A percentile compares a stretch with the other conserved stretches of the same genome.
Conservation (phyloP, 2,888 invertebrate genomes). For the Erebia ligea region DNA sequence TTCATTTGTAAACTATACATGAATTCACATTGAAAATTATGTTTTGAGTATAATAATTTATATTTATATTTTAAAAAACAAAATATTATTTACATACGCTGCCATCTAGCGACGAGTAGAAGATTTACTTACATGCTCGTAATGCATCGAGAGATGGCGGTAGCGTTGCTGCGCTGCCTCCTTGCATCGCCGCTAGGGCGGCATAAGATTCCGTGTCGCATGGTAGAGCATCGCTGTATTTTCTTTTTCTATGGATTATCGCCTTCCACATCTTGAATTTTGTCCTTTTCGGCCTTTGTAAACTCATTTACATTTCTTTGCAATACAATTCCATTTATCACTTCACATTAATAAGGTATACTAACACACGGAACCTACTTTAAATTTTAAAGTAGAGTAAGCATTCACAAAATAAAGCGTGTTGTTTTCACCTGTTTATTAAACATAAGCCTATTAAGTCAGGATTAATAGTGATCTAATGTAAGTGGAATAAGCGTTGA, state of each 20-base stretch:
- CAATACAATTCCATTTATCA: constrained; percentile 33
- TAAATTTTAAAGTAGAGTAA: constrained; percentile 7
- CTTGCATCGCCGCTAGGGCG: constrained; percentile 75
- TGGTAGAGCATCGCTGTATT: constrained; percentile 71
- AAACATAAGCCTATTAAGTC: constrained; percentile 21
- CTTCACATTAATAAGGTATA: background rate
- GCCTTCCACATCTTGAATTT: constrained; percentile 79
- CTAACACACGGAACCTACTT: background rate
- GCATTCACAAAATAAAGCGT: background rate
- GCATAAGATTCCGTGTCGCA: constrained; percentile 75
- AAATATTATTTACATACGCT: constrained; percentile 5
- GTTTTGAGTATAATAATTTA: no score
- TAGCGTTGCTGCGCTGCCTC: constrained; percentile 75
- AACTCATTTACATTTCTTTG: constrained; percentile 66
- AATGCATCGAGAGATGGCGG: constrained; percentile 80
- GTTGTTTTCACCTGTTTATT: constrained; percentile 17
- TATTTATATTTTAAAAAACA: no score
- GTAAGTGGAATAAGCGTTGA: constrained; percentile 38
- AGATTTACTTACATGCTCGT: constrained; percentile 75
- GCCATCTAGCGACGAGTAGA: constrained; percentile 70
- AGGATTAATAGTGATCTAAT: constrained; percentile 28
- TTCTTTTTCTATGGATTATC: constrained; percentile 73
- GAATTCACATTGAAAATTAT: no score
- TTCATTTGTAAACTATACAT: no score
- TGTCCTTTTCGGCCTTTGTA: constrained; percentile 67